Evolutionary conservation across 2,888 invertebrate species (phyloP).

Genomic region (Spodoptera littoralis): DNA sequence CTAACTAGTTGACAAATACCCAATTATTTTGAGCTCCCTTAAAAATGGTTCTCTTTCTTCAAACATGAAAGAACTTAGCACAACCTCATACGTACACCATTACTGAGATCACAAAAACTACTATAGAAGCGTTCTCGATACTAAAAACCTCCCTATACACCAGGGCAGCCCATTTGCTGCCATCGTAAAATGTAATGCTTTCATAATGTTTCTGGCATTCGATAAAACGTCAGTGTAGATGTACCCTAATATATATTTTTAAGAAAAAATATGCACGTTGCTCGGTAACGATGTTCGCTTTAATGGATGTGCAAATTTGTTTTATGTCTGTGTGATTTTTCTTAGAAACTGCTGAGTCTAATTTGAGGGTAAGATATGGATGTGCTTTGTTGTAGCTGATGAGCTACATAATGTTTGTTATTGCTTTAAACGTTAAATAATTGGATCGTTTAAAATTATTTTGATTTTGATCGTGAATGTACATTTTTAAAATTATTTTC

Average conservation of each 20-base stretch:
- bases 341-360: neutral
- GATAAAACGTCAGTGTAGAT: slow-evolving; percentile 61
- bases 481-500: no score
- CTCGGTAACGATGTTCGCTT: slow-evolving; percentile 21
- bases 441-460: no score
- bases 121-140: slow-evolving; percentile 12
- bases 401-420: no score
- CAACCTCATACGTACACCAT: no score
- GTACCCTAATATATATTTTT: slow-evolving; percentile 56
- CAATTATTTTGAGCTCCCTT: no score
- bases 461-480: no score
- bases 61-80: no score
- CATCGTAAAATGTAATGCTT: slow-evolving; percentile 71
- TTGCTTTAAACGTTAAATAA: no score
- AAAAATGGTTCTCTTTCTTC: no score
- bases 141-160: slow-evolving; percentile 37
- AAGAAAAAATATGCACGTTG: slow-evolving; percentile 21
- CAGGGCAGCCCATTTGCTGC: slow-evolving; percentile 61
- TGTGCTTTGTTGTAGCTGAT: no score
- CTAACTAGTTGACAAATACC: no score
- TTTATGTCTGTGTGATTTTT: slow-evolving; percentile 2
- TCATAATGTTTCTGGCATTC: slow-evolving; percentile 53
- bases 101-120: slow-evolving; percentile 10
- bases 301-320: slow-evolving; percentile 7
- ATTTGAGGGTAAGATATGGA: neutral